These are phyloP conservation scores for Cladopsammia gracilis DNA, from an alignment of 64 coral and sea anemone species.

Conservation along the genomic window DNA sequence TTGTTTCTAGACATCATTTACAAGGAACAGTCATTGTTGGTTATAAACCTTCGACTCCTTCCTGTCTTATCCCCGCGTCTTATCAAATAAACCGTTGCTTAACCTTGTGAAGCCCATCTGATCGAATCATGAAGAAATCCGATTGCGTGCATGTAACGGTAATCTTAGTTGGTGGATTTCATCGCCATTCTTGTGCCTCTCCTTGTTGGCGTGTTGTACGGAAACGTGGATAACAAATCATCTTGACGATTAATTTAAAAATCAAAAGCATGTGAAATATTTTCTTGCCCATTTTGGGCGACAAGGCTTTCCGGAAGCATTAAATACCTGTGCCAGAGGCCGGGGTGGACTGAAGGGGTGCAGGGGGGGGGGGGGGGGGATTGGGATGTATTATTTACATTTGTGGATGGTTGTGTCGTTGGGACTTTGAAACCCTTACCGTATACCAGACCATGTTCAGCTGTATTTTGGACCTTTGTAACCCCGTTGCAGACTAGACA, in stretches of 20 bases:
- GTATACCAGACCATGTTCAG: too few species aligned
- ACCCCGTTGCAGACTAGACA: too few species aligned
- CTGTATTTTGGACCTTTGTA: too few species aligned
- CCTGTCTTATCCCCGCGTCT: neutral
- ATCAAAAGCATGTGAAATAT: neutral
- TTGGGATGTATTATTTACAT: too few species aligned
- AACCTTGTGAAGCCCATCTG: constrained; percentile 4
- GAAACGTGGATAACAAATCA: neutral
- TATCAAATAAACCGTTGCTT: neutral
- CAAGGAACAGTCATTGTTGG: neutral
- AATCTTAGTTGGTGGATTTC: constrained; percentile 15
- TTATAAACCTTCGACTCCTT: neutral
- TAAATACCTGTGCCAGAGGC: neutral
- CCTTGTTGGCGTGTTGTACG: constrained; percentile 12
- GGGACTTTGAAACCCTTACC: too few species aligned
- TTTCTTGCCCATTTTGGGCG: neutral
- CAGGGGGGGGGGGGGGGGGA: too few species aligned
- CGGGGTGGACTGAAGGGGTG: too few species aligned
- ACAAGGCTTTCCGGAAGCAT: neutral
- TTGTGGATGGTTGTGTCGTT: too few species aligned
- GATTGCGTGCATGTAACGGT: constrained; percentile 33
- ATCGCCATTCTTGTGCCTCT: constrained; percentile 1
- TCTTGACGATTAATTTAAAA: neutral
- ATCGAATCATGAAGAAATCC: constrained; percentile 16
- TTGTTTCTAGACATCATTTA: neutral